Conservation (phyloP, 2,113 vertebrate genomes). For the Colius striatus region DNA sequence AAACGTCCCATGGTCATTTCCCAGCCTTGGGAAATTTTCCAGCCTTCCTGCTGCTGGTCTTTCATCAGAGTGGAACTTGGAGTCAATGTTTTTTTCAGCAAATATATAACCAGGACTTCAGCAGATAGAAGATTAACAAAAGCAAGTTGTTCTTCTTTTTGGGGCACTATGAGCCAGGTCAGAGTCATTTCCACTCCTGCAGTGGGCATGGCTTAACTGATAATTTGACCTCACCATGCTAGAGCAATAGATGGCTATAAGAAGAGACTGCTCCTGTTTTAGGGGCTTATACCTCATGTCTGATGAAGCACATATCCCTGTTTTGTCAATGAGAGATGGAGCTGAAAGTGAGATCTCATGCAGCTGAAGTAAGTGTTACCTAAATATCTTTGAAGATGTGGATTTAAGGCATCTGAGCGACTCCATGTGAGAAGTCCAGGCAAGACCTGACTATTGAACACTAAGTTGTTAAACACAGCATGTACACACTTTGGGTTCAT, state of each 20-base stretch:
- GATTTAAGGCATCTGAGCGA: background rate
- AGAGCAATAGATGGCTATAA: background rate
- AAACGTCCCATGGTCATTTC: background rate
- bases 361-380: background rate
- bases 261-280: background rate
- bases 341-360: background rate
- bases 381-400: background rate
- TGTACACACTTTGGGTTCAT: background rate
- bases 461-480: background rate
- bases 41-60: accelerated
- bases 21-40: accelerated
- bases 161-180: background rate
- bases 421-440: background rate
- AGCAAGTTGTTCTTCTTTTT: background rate
- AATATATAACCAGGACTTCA: background rate
- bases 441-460: background rate
- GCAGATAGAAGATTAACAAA: background rate
- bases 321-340: background rate
- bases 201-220: background rate
- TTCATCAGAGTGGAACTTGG: background rate
- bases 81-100: background rate
- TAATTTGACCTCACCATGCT: background rate
- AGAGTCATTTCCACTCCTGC: background rate
- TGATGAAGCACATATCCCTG: background rate
- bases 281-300: background rate